These are phyloP conservation scores for Lasaia peninsularis DNA, from an alignment of 1,140 invertebrate genomes.

Conservation along the genomic window DNA sequence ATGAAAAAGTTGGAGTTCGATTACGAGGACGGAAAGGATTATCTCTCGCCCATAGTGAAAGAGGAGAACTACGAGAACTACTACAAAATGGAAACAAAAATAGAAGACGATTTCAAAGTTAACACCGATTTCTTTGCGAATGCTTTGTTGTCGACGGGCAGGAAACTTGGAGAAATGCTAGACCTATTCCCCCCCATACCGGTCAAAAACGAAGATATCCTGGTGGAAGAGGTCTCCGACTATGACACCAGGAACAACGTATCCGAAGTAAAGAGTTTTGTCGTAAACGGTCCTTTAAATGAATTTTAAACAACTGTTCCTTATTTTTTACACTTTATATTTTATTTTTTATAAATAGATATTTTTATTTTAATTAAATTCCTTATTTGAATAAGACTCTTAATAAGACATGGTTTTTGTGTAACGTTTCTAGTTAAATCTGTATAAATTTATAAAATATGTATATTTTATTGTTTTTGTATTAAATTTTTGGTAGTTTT, in stretches of 20 bases:
- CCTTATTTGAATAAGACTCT: constrained; percentile 29
- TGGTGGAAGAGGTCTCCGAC: constrained; percentile 57
- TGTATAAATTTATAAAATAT: too few relatives aligned
- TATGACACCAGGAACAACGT: constrained; percentile 48
- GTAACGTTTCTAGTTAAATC: too few relatives aligned
- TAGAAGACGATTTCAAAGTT: constrained; percentile 34
- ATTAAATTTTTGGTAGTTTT: too few relatives aligned
- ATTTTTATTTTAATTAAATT: constrained; percentile 45
- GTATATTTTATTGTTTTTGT: too few relatives aligned
- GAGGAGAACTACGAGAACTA: constrained; percentile 61
- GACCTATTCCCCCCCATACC: constrained; percentile 50
- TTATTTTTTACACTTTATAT: constrained; percentile 32
- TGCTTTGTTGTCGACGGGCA: constrained; percentile 48
- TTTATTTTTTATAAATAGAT: constrained; percentile 32
- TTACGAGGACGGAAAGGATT: constrained; percentile 61
- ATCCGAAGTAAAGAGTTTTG: constrained; percentile 60
- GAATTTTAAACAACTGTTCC: constrained; percentile 36
- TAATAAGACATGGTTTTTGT: too few relatives aligned
- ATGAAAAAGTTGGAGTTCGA: constrained; percentile 70
- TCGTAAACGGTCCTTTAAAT: constrained; percentile 51
- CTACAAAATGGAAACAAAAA: constrained; percentile 40
- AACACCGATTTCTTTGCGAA: constrained; percentile 45
- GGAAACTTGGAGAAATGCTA: constrained; percentile 55
- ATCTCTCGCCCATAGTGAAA: constrained; percentile 56
- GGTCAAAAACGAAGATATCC: constrained; percentile 63